These are phyloP conservation scores for Leptothorax acervorum DNA, from an alignment of 2,888 invertebrate species.

Conservation along the genomic window DNA sequence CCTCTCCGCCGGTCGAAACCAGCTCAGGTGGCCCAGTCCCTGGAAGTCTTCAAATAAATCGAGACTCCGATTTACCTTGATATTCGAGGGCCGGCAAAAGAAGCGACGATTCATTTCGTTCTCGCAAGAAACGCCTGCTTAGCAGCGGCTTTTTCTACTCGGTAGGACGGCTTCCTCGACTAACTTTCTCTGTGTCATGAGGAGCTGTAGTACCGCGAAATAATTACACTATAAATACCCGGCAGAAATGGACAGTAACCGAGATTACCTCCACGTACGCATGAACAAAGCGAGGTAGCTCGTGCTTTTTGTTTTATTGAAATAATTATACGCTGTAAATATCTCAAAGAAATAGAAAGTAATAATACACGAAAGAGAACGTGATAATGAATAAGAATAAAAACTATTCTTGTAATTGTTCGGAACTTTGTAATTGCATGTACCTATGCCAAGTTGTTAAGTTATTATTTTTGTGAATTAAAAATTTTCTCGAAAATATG, in stretches of 20 bases:
- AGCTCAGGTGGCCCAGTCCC: slow-evolving; percentile 47
- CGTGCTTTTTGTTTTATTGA: not conserved
- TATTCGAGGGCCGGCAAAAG: slow-evolving; percentile 4
- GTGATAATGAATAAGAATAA: not conserved
- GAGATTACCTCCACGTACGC: not conserved
- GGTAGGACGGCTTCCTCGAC: not conserved
- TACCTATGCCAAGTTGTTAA: not conserved
- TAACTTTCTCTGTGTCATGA: slow-evolving; percentile 33
- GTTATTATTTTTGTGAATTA: not conserved
- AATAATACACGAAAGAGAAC: not conserved
- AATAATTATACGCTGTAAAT: slow-evolving; percentile 3
- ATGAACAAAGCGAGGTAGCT: not conserved
- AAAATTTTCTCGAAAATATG: not conserved
- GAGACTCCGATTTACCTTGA: slow-evolving; percentile 32
- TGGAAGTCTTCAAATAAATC: slow-evolving; percentile 54
- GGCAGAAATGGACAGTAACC: not conserved
- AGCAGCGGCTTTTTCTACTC: slow-evolving; percentile 9
- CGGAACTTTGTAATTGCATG: not conserved
- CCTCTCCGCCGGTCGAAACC: not conserved
- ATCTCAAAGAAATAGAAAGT: not conserved
- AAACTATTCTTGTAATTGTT: slow-evolving; percentile 9
- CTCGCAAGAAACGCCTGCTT: slow-evolving; percentile 13
- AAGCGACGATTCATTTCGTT: slow-evolving; percentile 35
- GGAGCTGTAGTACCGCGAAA: not conserved
- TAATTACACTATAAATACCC: slow-evolving; percentile 38